Evolutionary conservation across 2,888 invertebrate genomes (phyloP), one percentile per base, ranked within the genome.

Genomic region (Eupithecia exiguata): DNA sequence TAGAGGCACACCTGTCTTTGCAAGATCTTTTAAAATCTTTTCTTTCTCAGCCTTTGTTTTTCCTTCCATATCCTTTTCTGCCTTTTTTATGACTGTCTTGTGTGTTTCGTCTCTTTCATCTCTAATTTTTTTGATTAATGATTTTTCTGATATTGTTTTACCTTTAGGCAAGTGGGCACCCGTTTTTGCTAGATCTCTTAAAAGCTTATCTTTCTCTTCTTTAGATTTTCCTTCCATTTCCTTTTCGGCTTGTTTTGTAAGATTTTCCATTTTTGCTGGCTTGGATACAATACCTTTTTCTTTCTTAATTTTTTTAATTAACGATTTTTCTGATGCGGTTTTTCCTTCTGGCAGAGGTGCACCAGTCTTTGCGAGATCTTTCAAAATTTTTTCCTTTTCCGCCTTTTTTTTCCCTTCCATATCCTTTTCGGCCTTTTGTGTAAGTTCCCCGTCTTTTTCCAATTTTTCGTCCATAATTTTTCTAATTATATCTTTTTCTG

Each of bases 381-480:
- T 82, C 0, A 85, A 81, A 38, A 83, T 86, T 68, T 84, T 83
- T 78, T 86, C 83, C 74, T 83, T 84, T 77, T 85, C 77, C 71
- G 76, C 71, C 7, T 78, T 73, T 6, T 81, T 73, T 77, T 86
- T 83, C 1, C 81, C 83, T 76, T 79, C 74, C 10, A 85, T 65
- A 12, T 65, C 63, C 9, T 65, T 38, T 79, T 83, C 83, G 0
- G 81, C 82, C 76, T 81, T 79, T 6, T 78, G 66, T 36, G 82
- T 35, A 9, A 35, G 18, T 70, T 70, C 77, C 36, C 72, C n/a
- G 74, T 75, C 85, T 86, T 0, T 46, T n/a, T 25, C 30, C 12
- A 12, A 14, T 5, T 14, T 49, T 49, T 53, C 72, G 71, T 65
- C 49, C 16, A 12, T 78, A 10, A 87, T 79, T 74, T 86, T 86